These are phyloP conservation scores for Kobus ellipsiprymnus DNA, from an alignment of 2,113 vertebrate species.

Conservation along the genomic window DNA sequence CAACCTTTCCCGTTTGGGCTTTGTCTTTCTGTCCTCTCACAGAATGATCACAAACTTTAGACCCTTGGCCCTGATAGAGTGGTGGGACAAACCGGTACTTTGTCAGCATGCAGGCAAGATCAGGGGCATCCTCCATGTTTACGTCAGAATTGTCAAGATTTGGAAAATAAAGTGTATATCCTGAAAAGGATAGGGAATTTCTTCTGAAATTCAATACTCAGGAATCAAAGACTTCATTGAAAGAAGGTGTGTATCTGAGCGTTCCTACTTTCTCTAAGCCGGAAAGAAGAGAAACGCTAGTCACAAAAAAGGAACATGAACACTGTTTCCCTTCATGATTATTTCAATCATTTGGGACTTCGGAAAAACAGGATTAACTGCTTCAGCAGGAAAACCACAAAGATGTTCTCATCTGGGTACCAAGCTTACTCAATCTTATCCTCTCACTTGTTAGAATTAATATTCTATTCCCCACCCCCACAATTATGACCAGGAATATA, in stretches of 20 bases:
- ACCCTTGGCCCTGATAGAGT: conserved; percentile 4
- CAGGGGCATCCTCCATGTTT: background rate
- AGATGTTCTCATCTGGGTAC: background rate
- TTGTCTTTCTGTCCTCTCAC: conserved; percentile 52
- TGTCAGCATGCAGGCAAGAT: conserved; percentile 20
- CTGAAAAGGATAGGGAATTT: background rate
- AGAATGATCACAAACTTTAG: background rate
- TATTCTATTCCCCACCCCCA: background rate
- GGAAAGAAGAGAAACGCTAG: background rate
- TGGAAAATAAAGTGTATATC: background rate
- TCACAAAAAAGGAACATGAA: background rate
- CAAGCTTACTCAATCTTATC: background rate
- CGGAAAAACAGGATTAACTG: background rate
- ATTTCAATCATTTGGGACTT: background rate
- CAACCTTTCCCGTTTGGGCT: conserved; percentile 1
- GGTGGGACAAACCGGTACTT: background rate
- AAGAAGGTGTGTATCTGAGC: background rate
- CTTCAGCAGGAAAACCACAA: background rate
- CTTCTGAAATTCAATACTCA: background rate
- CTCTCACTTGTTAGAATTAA: background rate
- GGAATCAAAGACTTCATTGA: background rate
- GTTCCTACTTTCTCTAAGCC: background rate
- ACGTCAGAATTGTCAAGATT: background rate
- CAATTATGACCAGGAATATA: background rate
- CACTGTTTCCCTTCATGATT: background rate